Conservation (phyloP, 2,113 vertebrate genomes). For the Capreolus pygargus region DNA sequence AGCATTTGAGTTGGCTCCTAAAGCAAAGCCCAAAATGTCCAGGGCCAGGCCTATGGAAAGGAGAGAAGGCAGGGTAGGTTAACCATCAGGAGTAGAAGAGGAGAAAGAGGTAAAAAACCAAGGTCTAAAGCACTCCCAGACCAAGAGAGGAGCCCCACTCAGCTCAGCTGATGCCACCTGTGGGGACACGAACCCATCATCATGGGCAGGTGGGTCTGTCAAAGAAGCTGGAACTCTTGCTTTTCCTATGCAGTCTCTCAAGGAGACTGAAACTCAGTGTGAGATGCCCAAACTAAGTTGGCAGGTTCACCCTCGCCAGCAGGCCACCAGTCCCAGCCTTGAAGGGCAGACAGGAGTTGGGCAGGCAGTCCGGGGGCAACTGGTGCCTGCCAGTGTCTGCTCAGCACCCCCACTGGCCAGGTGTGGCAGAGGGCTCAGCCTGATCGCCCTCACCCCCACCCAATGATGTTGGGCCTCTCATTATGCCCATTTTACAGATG, state of each 20-base stretch:
- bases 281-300: not conserved
- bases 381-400: not conserved
- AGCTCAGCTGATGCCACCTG: fast-evolving
- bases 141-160: fast-evolving
- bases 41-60: not conserved
- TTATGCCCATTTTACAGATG: not conserved
- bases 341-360: not conserved
- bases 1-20: not conserved
- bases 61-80: not conserved
- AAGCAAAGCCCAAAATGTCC: not conserved
- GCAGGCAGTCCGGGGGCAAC: not conserved
- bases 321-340: not conserved
- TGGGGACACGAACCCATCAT: not conserved
- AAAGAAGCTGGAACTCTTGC: not conserved
- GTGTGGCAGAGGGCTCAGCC: fast-evolving
- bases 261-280: not conserved
- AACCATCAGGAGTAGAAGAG: fast-evolving
- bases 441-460: not conserved
- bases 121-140: not conserved
- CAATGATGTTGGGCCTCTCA: not conserved
- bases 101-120: too few species aligned
- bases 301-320: not conserved
- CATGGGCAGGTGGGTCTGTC: not conserved
- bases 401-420: too few species aligned
- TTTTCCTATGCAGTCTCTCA: not conserved